Evolutionary conservation across 1,140 invertebrate species (phyloP), one percentile per base, ranked within the genome.

Genomic region (Latrodectus geometricus): DNA sequence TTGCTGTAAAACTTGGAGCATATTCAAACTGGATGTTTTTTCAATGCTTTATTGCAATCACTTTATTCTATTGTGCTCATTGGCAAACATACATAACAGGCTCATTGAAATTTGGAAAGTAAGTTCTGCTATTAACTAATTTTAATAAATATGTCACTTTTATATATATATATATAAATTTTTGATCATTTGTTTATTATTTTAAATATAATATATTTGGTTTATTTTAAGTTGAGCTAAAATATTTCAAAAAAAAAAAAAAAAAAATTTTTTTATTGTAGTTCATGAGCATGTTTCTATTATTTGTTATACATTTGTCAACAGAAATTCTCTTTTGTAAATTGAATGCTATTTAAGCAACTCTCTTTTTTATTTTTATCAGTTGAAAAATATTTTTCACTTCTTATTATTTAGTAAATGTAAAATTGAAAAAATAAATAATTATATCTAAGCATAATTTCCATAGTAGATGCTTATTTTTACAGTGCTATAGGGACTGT

Each of bases 31-130:
- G 97, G 94, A 96, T 99, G 94, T 97, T 99, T 92, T 96, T 97
- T 90, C 95, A 96, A 92, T 97, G 96, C 92, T 97, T 99, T 90
- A 95, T 95, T 91, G 97, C 97, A n/a, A 96, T 98, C 91, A 95
- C 95, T n/a, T 91, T 99, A 74, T 99, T 99, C 92, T 99, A 99
- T 92, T 97, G 96, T 91, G 98, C 98, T 2, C 99, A 99, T 92
- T 99, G 98, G 99, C 98, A 99, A 91, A 98, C 98, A 0, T 99
- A 99, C 92, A 97, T 99, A 35, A 98, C 92, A 92, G 96, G 96
- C 77, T 95, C 96, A 21, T 93, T 99, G 83, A 94, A 95, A 88
- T 99, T 99, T 93, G 97, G 97, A 74, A 95, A 94, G 92, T 93
- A 90, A 91, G 91, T 91, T 23, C 2, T 61, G 12, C 23, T 69